Percentiles rank a stretch among this genome's conserved stretches.
Evolutionary conservation across 2,888 invertebrate species (phyloP).

Genomic region (Nomada goodeniana): DNA sequence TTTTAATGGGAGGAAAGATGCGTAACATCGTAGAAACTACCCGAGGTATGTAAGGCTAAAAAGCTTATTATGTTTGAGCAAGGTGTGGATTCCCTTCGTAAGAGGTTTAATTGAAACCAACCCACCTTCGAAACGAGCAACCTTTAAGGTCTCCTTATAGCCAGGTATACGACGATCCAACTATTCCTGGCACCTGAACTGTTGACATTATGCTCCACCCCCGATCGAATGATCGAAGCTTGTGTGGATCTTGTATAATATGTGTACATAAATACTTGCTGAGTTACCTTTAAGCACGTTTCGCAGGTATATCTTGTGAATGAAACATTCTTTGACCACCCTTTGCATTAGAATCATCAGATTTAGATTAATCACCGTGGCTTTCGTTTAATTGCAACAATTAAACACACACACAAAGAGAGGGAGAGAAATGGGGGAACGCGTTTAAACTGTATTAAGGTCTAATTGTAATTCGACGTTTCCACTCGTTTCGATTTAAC

Average conservation of each 20-base stretch:
- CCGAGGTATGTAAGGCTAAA: constrained; percentile 53
- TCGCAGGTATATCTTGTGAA: constrained; percentile 13
- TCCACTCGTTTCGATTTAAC: not conserved
- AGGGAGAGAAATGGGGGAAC: too few relatives aligned
- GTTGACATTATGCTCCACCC: constrained; percentile 76
- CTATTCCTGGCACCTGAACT: constrained; percentile 78
- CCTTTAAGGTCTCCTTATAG: constrained; percentile 71
- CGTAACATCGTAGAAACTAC: constrained; percentile 51
- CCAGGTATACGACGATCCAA: constrained; percentile 67
- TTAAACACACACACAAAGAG: not conserved
- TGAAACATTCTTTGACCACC: not conserved
- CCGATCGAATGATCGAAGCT: constrained; percentile 51
- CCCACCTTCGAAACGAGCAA: constrained; percentile 57
- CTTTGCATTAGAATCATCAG: not conserved
- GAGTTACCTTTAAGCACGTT: constrained; percentile 39
- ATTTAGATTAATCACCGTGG: not conserved
- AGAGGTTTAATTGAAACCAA: constrained; percentile 79
- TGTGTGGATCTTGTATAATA: constrained; percentile 31
- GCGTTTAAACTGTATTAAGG: not conserved
- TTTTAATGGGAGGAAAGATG: constrained; percentile 13
- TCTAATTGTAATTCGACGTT: not conserved
- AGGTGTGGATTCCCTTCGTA: constrained; percentile 76
- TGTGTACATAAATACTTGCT: constrained; percentile 30
- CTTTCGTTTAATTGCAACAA: not conserved
- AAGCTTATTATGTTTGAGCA: constrained; percentile 79